Evolutionary conservation across 2,888 invertebrate genomes (phyloP).

Genomic region (Ochropacha duplaris): DNA sequence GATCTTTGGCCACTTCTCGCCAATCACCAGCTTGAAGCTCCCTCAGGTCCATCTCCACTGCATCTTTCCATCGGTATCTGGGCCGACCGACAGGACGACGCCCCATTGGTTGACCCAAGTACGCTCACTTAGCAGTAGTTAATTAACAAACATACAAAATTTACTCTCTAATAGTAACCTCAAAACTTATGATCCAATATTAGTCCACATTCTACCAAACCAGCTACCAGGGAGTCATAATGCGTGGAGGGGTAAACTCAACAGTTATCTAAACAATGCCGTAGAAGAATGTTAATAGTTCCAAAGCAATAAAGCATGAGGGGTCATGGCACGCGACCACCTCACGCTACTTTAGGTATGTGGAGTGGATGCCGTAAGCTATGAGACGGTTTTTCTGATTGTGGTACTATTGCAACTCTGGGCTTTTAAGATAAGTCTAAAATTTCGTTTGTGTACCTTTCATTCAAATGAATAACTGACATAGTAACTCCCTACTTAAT

Average conservation of each 20-base stretch:
- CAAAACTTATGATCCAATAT: not conserved
- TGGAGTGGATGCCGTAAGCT: conserved; percentile 16
- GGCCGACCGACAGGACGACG: too few species aligned
- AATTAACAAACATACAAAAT: not conserved
- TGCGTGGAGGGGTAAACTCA: conserved; percentile 24
- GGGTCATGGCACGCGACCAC: conserved; percentile 59
- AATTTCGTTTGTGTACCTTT: too few species aligned
- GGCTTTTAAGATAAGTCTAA: not conserved
- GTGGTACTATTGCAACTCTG: not conserved
- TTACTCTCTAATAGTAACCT: not conserved
- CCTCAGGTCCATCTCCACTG: too few species aligned
- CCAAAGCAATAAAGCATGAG: conserved; percentile 64
- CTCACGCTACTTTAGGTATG: conserved; percentile 57
- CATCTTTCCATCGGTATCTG: too few species aligned
- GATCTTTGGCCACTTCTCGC: too few species aligned
- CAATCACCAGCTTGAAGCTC: too few species aligned
- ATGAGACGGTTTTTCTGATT: not conserved
- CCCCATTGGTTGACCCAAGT: too few species aligned
- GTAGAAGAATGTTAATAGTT: conserved; percentile 79
- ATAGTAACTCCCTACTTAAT: too few species aligned
- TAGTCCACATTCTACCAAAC: not conserved
- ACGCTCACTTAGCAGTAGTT: too few species aligned
- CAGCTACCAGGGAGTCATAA: conserved; percentile 24
- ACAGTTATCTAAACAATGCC: conserved; percentile 77
- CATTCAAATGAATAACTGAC: too few species aligned